phyloP scores from a whole-genome alignment of 2,113 vertebrate genomes.

The Monarcha castaneiventris region DNA sequence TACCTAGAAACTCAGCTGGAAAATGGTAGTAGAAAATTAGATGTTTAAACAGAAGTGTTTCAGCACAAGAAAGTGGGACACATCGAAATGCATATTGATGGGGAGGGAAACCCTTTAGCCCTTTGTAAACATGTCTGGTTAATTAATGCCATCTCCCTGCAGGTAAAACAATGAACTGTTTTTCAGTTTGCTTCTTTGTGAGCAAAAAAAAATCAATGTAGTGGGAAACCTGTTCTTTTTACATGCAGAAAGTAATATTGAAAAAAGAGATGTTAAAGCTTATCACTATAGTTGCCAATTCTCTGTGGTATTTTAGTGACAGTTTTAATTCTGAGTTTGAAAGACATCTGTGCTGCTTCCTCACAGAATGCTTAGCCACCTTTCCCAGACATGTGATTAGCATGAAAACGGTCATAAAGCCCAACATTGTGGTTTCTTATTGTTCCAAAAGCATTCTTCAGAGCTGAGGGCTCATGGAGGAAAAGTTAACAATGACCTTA shows the following conservation, averaged over 20 bases:
- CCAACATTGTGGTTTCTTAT: not conserved
- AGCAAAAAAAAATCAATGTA: not conserved
- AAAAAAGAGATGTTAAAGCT: not conserved
- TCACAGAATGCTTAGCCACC: not conserved
- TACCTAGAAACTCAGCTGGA: not conserved
- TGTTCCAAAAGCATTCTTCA: not conserved
- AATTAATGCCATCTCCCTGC: slow-evolving; percentile 24
- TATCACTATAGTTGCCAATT: not conserved
- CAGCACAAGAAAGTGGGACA: not conserved
- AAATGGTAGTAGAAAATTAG: not conserved
- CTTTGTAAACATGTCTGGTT: slow-evolving; percentile 20
- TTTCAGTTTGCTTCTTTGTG: slow-evolving; percentile 6
- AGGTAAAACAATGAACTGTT: not conserved
- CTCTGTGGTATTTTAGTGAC: not conserved
- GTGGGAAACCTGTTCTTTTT: not conserved
- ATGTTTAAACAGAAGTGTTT: not conserved
- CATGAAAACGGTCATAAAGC: not conserved
- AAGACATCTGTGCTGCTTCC: not conserved
- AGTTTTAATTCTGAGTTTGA: not conserved
- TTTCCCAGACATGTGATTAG: not conserved
- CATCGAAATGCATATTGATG: not conserved
- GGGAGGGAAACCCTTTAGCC: not conserved
- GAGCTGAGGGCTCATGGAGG: not conserved
- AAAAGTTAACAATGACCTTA: not conserved
- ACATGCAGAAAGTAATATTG: not conserved